phyloP scores from a whole-genome alignment of 2,797 vertebrate genomes.

The Meriones psammophilus region DNA sequence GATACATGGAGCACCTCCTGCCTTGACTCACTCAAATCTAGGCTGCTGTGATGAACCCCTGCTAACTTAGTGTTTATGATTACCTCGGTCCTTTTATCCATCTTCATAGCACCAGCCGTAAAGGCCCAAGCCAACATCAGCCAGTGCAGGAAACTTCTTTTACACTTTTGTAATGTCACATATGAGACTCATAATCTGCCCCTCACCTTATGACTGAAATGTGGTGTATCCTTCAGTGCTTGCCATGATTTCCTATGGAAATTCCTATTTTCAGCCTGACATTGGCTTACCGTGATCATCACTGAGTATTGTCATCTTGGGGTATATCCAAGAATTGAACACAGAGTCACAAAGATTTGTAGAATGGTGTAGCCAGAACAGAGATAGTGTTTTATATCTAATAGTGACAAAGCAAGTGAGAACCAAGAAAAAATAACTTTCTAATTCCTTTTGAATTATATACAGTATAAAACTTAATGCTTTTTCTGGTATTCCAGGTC shows the following conservation, averaged over 20 bases:
- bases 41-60: background rate
- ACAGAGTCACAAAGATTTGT: background rate
- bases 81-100: background rate
- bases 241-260: background rate
- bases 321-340: background rate
- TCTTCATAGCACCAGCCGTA: background rate
- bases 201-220: background rate
- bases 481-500: background rate
- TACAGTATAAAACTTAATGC: background rate
- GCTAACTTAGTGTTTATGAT: background rate
- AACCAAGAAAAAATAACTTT: background rate
- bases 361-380: background rate
- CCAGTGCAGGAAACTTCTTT: background rate
- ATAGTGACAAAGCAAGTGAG: background rate
- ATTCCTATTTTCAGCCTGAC: background rate
- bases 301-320: slow-evolving; percentile 7
- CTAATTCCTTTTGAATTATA: slow-evolving; percentile 2
- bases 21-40: background rate
- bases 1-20: background rate
- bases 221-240: background rate
- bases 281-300: background rate
- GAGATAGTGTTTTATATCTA: background rate
- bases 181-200: background rate
- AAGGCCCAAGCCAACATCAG: background rate
- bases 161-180: background rate